phyloP scores from a whole-genome alignment of 2,113 vertebrate genomes.

The Hippocampus mohnikei region DNA sequence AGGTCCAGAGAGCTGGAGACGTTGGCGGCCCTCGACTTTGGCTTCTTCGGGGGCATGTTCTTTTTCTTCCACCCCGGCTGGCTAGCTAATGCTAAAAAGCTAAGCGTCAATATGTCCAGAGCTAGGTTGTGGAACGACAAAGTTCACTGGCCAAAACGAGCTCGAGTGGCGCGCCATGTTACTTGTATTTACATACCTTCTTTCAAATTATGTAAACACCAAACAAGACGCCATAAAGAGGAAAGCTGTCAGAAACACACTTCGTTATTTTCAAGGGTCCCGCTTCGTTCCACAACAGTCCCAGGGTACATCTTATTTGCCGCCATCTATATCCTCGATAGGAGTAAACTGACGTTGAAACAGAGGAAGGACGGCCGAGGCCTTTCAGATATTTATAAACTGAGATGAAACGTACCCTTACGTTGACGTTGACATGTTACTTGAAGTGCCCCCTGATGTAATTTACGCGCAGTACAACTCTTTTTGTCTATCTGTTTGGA shows the following conservation, averaged over 20 bases:
- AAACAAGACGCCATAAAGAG: neutral
- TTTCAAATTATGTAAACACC: accelerated
- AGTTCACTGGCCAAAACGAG: neutral
- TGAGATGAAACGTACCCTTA: neutral
- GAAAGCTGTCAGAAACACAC: neutral
- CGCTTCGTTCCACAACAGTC: conserved; percentile 31
- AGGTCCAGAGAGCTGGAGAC: conserved; percentile 89
- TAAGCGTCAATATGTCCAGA: neutral
- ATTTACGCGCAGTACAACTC: accelerated
- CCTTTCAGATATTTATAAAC: accelerated
- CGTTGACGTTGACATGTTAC: neutral
- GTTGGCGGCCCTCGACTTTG: conserved; percentile 70
- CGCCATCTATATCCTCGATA: neutral
- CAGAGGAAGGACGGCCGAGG: neutral
- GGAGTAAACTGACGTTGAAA: neutral
- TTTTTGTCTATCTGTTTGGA: neutral
- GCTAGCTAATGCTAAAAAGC: neutral
- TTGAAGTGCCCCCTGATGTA: conserved; percentile 26
- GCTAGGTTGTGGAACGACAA: neutral
- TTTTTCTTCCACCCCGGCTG: neutral
- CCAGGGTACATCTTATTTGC: neutral
- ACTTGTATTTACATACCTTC: neutral
- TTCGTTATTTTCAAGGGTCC: conserved; percentile 51
- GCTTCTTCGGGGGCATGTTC: conserved; percentile 81
- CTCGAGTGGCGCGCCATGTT: neutral